Conservation (phyloP, 1,140 invertebrate species). For the Euwallacea fornicatus region DNA sequence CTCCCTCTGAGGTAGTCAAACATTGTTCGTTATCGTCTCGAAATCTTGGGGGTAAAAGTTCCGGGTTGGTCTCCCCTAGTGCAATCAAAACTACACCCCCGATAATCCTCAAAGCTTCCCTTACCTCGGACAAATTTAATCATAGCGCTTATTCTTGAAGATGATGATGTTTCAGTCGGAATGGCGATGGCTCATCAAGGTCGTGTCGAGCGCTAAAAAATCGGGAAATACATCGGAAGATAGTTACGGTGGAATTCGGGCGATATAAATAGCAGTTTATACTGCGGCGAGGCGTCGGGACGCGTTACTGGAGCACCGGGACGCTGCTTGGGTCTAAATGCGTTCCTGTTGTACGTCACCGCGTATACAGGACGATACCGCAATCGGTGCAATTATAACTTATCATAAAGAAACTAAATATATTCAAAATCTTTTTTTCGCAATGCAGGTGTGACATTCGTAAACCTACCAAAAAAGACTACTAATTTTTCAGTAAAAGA, state of each 20-base stretch:
- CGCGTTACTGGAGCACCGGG: slow-evolving; percentile 35
- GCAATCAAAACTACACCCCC: background rate
- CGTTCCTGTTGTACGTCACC: background rate
- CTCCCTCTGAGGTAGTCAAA: slow-evolving; percentile 38
- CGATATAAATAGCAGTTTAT: slow-evolving; percentile 18
- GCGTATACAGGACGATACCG: too few species aligned
- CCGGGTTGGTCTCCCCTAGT: slow-evolving; percentile 33
- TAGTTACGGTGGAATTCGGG: slow-evolving; percentile 2
- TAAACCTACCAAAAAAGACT: too few species aligned
- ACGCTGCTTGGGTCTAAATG: slow-evolving; percentile 22
- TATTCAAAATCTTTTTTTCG: too few species aligned
- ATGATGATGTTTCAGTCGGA: background rate
- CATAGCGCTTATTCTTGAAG: slow-evolving; percentile 8
- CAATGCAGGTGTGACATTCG: too few species aligned
- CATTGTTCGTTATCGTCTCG: slow-evolving; percentile 46
- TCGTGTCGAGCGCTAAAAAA: slow-evolving; percentile 15
- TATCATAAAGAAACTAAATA: too few species aligned
- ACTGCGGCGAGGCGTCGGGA: slow-evolving; percentile 20
- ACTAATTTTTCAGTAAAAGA: too few species aligned
- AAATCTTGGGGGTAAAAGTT: slow-evolving; percentile 44
- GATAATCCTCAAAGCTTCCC: background rate
- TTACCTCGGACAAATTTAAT: slow-evolving; percentile 31
- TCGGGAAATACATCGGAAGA: slow-evolving; percentile 18
- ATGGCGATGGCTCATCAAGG: slow-evolving; percentile 7
- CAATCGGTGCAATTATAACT: too few species aligned